A percentile compares a stretch with the other conserved stretches of the same genome.
Evolutionary conservation across 2,888 invertebrate genomes (phyloP).

Genomic region (Lepidonotus clava): DNA sequence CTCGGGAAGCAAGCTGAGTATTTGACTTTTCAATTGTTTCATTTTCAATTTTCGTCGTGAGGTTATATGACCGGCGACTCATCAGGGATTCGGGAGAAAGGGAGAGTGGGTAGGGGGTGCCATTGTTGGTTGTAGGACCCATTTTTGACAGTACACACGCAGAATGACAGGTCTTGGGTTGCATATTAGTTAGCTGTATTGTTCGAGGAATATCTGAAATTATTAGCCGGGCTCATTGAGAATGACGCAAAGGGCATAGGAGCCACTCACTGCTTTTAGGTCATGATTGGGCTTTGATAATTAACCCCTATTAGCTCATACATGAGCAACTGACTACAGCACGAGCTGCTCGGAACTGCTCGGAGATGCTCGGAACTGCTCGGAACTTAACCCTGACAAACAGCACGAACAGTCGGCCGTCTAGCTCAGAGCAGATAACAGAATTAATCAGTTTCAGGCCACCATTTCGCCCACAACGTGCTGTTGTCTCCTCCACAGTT

Average conservation of each 20-base stretch:
- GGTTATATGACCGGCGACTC: slow-evolving; percentile 14
- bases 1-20: background rate
- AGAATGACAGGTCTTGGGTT: slow-evolving; percentile 4
- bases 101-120: background rate
- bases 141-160: too few relatives aligned
- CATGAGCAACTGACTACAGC: background rate
- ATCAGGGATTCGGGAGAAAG: background rate
- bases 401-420: background rate
- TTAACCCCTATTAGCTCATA: background rate
- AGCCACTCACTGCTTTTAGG: background rate
- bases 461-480: too few relatives aligned
- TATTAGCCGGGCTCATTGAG: background rate
- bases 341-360: background rate
- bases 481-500: too few relatives aligned
- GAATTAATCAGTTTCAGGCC: background rate
- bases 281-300: background rate
- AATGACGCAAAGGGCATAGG: background rate
- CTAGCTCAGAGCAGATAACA: background rate
- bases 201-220: slow-evolving; percentile 22
- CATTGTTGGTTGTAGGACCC: background rate
- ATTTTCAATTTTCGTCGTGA: background rate
- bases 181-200: slow-evolving; percentile 19
- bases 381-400: background rate
- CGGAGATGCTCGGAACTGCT: background rate
- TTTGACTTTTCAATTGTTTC: slow-evolving; percentile 40